Evolutionary conservation across 2,888 invertebrate genomes (phyloP), one percentile per base, ranked within the genome.

Genomic region (Diabrotica balteata): DNA sequence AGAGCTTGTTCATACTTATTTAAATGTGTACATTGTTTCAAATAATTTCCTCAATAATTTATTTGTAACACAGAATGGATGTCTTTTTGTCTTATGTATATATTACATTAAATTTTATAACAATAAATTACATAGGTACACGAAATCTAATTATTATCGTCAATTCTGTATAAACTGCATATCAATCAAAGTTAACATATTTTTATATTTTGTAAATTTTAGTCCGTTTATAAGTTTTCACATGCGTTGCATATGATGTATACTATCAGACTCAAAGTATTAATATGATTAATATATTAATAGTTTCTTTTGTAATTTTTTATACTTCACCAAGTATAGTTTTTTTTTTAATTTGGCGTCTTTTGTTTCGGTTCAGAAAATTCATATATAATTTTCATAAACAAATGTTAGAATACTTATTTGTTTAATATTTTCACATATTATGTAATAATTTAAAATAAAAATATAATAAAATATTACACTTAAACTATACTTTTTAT

Each of bases 331-430:
- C 67, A 45, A 32, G 73, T 69, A 76, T 78, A 77, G 80, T 80
- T 79, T 75, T 76, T 80, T 80, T 76, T 66, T 58, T 80, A 81
- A 81, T 79, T 80, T 77, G 79, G 80, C 78, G 76, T 77, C 77
- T 74, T 77, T 76, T 81, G 80, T 78, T 72, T 78, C 76, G 79
- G 78, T 80, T 76, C 58, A 58, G 44, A 61, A 78, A 81, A 75
- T 73, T 76, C 82, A 80, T 80, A 81, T 76, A 82, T 81, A 80
- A 77, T 80, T 80, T 78, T 77, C 75, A 77, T 77, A 72, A 80
- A 77, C 79, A 81, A 81, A 81, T 81, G 82, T 82, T 83, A 82
- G 82, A 82, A 81, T 82, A 82, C 79, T 79, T 79, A 75, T 77
- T 80, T 82, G 82, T 83, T 82, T 82, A 82, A 81, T 80, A 78